Percentiles rank a stretch among this genome's conserved stretches.
Conservation (phyloP, 2,888 invertebrate genomes). For the Eristalinus aeneus region DNA sequence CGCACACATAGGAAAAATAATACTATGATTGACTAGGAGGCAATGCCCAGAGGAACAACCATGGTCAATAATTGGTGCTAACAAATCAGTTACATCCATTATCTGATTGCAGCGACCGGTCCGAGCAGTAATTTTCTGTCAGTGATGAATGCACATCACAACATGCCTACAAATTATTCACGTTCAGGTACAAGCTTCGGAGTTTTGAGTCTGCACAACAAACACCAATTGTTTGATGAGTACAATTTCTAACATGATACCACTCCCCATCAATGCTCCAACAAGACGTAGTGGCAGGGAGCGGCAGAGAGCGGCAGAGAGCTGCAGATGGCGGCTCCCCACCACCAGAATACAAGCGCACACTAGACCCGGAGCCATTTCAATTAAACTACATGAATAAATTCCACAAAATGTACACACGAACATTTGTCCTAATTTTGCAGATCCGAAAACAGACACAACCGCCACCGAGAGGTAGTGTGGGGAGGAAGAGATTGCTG, state of each 20-base stretch:
- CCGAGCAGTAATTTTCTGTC: background rate
- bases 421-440: conserved; percentile 42
- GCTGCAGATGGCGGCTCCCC: too few relatives aligned
- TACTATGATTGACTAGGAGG: background rate
- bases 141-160: background rate
- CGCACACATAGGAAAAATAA: too few relatives aligned
- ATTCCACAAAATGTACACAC: conserved; percentile 12
- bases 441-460: background rate
- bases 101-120: background rate
- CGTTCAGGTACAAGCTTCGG: background rate
- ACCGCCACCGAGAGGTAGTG: background rate
- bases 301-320: background rate
- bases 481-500: conserved; percentile 1
- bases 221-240: background rate
- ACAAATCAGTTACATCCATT: background rate
- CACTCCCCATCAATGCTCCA: background rate
- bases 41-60: background rate
- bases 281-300: background rate
- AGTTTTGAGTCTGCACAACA: background rate
- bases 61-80: background rate
- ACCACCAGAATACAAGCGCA: conserved; percentile 2
- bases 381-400: conserved; percentile 43
- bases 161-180: background rate
- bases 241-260: background rate
- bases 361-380: conserved; percentile 13